Percentiles rank a stretch among this genome's conserved stretches.
Conservation (phyloP, 2,888 invertebrate genomes). For the Cheilosia soror region DNA sequence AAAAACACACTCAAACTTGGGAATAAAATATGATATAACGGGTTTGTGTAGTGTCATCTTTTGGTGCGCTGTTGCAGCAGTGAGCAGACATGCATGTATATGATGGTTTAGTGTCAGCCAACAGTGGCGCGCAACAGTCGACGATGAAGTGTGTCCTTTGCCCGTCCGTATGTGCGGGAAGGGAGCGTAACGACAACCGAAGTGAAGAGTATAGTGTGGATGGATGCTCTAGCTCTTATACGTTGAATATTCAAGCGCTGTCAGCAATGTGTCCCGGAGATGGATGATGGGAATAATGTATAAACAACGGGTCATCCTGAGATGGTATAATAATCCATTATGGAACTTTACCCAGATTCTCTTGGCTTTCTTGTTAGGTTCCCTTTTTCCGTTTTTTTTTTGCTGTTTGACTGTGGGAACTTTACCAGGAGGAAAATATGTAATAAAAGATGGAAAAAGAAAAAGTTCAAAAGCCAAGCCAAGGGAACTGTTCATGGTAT, state of each 20-base stretch:
- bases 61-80: conserved; percentile 9
- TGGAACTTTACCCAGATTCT: conserved; percentile 56
- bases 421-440: conserved; percentile 1
- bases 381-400: background rate
- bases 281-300: conserved; percentile 62
- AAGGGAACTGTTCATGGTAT: conserved; percentile 30
- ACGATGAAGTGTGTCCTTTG: conserved; percentile 39
- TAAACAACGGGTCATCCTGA: conserved; percentile 70
- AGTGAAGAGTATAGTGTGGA: conserved; percentile 10
- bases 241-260: conserved; percentile 68
- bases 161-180: background rate
- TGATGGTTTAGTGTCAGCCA: conserved; percentile 57
- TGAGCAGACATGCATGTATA: conserved; percentile 31
- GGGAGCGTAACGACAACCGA: conserved; percentile 28
- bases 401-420: background rate
- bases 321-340: conserved; percentile 71
- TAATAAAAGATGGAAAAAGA: background rate
- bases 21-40: conserved; percentile 58
- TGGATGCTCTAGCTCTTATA: conserved; percentile 35
- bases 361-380: conserved; percentile 1
- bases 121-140: conserved; percentile 24
- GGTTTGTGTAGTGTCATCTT: conserved; percentile 42
- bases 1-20: conserved; percentile 23
- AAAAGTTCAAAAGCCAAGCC: conserved; percentile 28
- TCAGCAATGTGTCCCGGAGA: conserved; percentile 65